Percentiles rank a stretch among this genome's conserved stretches.
phyloP scores from a whole-genome alignment of 2,888 invertebrate species.

The Meandrusa payeni region DNA sequence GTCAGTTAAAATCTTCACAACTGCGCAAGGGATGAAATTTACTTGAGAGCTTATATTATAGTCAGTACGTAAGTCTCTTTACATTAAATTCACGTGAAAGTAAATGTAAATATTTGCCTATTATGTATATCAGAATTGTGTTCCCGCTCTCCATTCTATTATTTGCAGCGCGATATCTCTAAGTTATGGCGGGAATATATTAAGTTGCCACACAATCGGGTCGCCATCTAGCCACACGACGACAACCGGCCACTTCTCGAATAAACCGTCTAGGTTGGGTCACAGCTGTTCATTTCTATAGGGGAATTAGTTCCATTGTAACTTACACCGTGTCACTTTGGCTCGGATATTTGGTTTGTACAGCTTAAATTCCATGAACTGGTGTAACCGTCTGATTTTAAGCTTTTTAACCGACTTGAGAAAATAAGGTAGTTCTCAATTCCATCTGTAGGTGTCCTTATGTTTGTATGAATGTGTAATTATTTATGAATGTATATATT shows the following conservation, averaged over 20 bases:
- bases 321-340: constrained; percentile 21
- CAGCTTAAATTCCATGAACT: too few species aligned
- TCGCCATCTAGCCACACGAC: constrained; percentile 34
- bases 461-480: too few species aligned
- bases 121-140: constrained; percentile 26
- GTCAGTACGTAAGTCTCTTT: too few species aligned
- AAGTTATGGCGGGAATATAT: constrained; percentile 55
- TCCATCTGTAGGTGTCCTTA: too few species aligned
- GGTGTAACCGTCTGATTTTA: too few species aligned
- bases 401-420: too few species aligned
- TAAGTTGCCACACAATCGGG: constrained; percentile 44
- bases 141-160: constrained; percentile 38
- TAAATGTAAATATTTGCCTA: constrained; percentile 22
- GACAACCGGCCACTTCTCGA: constrained; percentile 44
- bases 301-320: constrained; percentile 37
- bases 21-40: too few species aligned
- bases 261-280: constrained; percentile 39
- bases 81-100: constrained; percentile 7
- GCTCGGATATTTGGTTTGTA: neutral
- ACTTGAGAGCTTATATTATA: too few species aligned
- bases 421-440: too few species aligned
- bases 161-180: constrained; percentile 36
- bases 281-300: constrained; percentile 37
- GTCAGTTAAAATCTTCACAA: too few species aligned
- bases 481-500: too few species aligned